Base-by-base conservation (phyloP, 2,113 vertebrate species). In the Mesitornis unicolor region DNA sequence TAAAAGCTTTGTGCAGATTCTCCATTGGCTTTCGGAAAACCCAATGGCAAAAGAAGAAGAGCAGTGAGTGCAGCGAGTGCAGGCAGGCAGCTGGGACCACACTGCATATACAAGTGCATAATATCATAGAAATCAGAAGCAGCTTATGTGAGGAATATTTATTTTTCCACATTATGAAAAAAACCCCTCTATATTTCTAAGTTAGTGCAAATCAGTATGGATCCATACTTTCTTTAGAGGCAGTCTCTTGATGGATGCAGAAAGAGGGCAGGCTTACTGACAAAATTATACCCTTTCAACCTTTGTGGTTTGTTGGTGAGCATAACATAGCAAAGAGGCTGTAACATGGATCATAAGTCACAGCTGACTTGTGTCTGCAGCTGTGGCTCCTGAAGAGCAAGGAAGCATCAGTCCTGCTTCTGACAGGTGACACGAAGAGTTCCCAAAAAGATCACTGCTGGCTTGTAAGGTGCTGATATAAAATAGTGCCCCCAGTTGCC, bases 41-140 rank as follows among this genome's bases (percentile, higher is more conserved):
- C 36, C 54, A 15, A 57, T 16, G 45, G 63, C 29, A 29, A 43
- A 17, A 24, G 60, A 20, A 38, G 43, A 61, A 38, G 48, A 53
- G 48, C 38, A 71, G 43, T 0, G 16, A 81, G 75, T 74, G 45
- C 29, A 17, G 31, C 0, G 1, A 43, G 71, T 2, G 20, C 33
- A 12, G 33, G 5, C 16, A 36, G 64, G 82, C 21, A 51, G 42
- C 45, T 53, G 11, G 9, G 60, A 63, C 42, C 35, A 31, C 38
- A 9, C 9, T 20, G 20, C 25, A 3, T 6, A 13, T 28, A 6
- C 35, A 35, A 15, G 40, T 22, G 36, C 1, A 2, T 4, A 2
- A 43, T 6, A 15, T 13, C 16, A 33, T 2, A 9, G n/a, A 18
- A 26, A 14, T 10, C 11, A 24, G 22, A 24, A 85, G 9, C 0